Evolutionary conservation across 2,888 invertebrate genomes (phyloP).

Genomic region (Drosophila macrospina): DNA sequence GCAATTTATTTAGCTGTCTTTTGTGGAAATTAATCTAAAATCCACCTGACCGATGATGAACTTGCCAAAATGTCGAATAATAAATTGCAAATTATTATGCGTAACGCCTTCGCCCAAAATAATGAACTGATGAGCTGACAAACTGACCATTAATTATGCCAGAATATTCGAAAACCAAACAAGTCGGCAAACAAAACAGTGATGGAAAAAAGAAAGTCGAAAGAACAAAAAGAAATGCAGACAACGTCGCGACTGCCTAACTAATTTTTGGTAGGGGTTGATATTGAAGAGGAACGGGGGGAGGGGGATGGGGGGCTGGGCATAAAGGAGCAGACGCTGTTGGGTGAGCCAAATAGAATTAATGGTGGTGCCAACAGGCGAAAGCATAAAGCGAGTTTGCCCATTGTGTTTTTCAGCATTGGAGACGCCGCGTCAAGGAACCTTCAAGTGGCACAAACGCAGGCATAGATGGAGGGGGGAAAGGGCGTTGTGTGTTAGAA

Average conservation of each 20-base stretch:
- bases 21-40: constrained; percentile 9
- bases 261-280: constrained; percentile 45
- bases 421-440: constrained; percentile 71
- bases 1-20: background rate
- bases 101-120: constrained; percentile 26
- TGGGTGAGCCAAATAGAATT: constrained; percentile 57
- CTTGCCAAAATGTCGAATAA: constrained; percentile 34
- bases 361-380: constrained; percentile 59
- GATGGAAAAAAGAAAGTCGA: background rate
- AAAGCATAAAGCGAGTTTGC: constrained; percentile 62
- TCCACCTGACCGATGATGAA: constrained; percentile 33
- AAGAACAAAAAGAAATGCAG: constrained; percentile 30
- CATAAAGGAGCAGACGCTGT: constrained; percentile 47
- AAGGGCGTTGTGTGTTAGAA: constrained; percentile 31
- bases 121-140: constrained; percentile 54
- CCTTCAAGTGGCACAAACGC: constrained; percentile 55
- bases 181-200: constrained; percentile 9
- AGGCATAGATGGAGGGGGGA: background rate
- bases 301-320: constrained; percentile 9
- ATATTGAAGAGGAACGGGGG: background rate
- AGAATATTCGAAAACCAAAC: constrained; percentile 46
- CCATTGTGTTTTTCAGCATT: constrained; percentile 47
- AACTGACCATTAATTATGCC: constrained; percentile 68
- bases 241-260: constrained; percentile 59
- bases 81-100: constrained; percentile 58